A percentile compares a stretch with the other conserved stretches of the same genome.
phyloP scores from a whole-genome alignment of 64 coral and sea anemone species.

The Montipora cactus region DNA sequence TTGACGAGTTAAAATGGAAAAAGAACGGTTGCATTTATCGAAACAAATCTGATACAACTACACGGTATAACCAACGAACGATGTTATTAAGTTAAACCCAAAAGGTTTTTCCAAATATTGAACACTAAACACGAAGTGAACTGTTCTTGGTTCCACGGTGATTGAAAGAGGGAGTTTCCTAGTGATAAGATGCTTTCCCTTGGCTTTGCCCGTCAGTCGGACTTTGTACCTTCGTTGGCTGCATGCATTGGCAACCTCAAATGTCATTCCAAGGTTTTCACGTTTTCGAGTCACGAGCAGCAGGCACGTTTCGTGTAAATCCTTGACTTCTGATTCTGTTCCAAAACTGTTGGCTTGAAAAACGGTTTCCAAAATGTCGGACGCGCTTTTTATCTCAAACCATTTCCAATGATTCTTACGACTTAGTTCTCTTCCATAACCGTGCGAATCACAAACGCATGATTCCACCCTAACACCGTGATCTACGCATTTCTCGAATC shows the following conservation, averaged over 20 bases:
- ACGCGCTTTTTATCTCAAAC: slow-evolving; percentile 60
- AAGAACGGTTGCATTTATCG: background rate
- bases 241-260: slow-evolving; percentile 78
- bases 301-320: slow-evolving; percentile 75
- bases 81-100: slow-evolving; percentile 48
- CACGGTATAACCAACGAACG: slow-evolving; percentile 9
- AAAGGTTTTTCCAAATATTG: slow-evolving; percentile 68
- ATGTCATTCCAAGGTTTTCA: slow-evolving; percentile 39
- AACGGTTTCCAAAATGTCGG: slow-evolving; percentile 72
- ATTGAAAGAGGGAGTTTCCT: slow-evolving; percentile 68
- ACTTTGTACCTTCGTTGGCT: slow-evolving; percentile 57
- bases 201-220: slow-evolving; percentile 45
- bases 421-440: background rate
- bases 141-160: slow-evolving; percentile 42
- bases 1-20: too few species aligned
- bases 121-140: slow-evolving; percentile 87
- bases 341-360: slow-evolving; percentile 75
- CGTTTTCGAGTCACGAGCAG: slow-evolving; percentile 73
- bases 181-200: slow-evolving; percentile 46
- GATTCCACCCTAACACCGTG: slow-evolving; percentile 57
- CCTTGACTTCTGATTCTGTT: slow-evolving; percentile 61
- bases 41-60: background rate
- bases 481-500: slow-evolving; percentile 79
- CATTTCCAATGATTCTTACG: slow-evolving; percentile 55
- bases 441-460: slow-evolving; percentile 72